These are phyloP conservation scores for Zosterops hypoxanthus DNA, from an alignment of 2,113 vertebrate genomes.

Conservation along the genomic window DNA sequence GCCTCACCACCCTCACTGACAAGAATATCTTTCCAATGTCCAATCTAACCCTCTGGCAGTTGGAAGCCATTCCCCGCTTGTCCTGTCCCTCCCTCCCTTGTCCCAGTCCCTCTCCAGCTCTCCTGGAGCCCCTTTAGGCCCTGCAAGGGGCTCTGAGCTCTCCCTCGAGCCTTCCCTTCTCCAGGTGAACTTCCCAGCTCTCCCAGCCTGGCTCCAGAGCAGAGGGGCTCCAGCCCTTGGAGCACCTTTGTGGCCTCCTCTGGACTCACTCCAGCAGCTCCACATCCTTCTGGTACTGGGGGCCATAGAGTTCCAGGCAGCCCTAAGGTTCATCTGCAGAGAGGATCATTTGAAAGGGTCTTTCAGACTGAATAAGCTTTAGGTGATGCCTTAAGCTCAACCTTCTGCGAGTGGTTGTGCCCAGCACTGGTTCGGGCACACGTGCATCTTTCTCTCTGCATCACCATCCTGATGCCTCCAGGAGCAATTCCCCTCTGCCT, in stretches of 20 bases:
- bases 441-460: neutral
- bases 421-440: neutral
- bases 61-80: neutral
- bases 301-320: neutral
- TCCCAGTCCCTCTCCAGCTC: neutral
- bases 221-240: neutral
- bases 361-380: neutral
- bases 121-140: neutral
- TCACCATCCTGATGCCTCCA: neutral
- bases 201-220: neutral
- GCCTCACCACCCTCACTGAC: neutral
- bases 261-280: neutral
- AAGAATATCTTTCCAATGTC: neutral
- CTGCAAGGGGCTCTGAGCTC: neutral
- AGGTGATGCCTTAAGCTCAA: too few species aligned
- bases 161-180: neutral
- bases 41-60: neutral
- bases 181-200: neutral
- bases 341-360: neutral
- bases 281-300: accelerated
- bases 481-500: neutral
- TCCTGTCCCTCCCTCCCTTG: neutral
- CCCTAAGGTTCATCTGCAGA: neutral
- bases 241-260: neutral
- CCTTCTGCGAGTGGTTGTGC: neutral